Evolutionary conservation across 2,888 invertebrate genomes (phyloP), one percentile per base, ranked within the genome.

Genomic region (Allolobophora icterica): DNA sequence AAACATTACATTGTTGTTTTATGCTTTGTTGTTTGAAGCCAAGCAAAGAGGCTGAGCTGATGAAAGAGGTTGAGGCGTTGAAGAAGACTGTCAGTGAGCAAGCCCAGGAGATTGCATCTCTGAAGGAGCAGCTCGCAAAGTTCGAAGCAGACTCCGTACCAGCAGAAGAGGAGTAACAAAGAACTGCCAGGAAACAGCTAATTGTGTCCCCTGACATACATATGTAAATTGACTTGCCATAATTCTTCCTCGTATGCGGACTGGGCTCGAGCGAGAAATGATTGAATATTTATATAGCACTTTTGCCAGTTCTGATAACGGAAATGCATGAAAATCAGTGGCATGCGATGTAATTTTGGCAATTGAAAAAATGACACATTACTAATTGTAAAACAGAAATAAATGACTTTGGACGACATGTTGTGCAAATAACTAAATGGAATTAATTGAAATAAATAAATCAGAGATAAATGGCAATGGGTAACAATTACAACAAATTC

Each of bases 31-130:
- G n/a, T 71, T 71, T 71, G 71, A n/a, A 71, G 71, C 71, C 71
- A n/a, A n/a, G n/a, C 71, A 71, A 71, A 71, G 94, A 95, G 92
- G 93, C 94, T 24, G 94, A 94, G 92, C 93, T 95, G 90, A 93
- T 94, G 92, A 95, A 95, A 91, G 95, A 95, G 93, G 95, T 95
- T 92, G 94, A 95, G 91, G 95, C 95, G 93, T 93, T 95, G 93
- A 95, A 95, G 94, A 95, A 95, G 92, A 95, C 95, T 91, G 95
- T 95, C 87, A 95, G 95, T 93, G 95, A 95, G 90, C 95, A 95
- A 93, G 95, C 95, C 92, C 93, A 94, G 91, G 93, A 95, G 92
- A 95, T 95, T 91, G 95, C 95, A 93, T 93, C 94, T 15, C 93
- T 95, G 91, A 95, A 95, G 92, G 95, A 95, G 92, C 94, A 94